These are phyloP conservation scores for Archivesica marissinica DNA, from an alignment of 1,140 invertebrate genomes.

Conservation along the genomic window DNA sequence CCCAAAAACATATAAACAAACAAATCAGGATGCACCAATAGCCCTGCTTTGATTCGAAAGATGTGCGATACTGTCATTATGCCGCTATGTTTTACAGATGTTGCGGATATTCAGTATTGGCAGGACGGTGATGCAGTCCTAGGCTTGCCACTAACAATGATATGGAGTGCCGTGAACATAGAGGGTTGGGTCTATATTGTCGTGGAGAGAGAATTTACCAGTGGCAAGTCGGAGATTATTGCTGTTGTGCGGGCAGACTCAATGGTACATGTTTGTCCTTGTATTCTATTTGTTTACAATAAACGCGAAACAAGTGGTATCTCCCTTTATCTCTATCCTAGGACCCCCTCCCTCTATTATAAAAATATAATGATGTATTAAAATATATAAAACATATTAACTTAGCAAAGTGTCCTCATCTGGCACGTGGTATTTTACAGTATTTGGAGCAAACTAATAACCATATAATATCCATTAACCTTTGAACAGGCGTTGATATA, in stretches of 20 bases:
- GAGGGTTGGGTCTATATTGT: background rate
- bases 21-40: too few species aligned
- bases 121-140: background rate
- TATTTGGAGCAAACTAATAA: too few species aligned
- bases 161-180: background rate
- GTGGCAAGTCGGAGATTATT: background rate
- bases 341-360: background rate
- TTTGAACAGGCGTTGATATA: too few species aligned
- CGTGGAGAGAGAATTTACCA: background rate
- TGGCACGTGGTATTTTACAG: too few species aligned
- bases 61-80: too few species aligned
- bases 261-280: slow-evolving; percentile 2
- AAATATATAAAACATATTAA: too few species aligned
- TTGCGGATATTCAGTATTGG: background rate
- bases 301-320: background rate
- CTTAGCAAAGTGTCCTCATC: too few species aligned
- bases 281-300: background rate
- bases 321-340: too few species aligned
- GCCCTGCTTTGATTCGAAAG: too few species aligned
- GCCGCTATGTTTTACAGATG: background rate
- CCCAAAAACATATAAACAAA: too few species aligned
- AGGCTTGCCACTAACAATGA: background rate
- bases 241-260: background rate
- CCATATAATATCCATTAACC: too few species aligned
- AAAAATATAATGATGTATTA: background rate